phyloP scores from a whole-genome alignment of 2,888 invertebrate species.

The Cetonia aurata region DNA sequence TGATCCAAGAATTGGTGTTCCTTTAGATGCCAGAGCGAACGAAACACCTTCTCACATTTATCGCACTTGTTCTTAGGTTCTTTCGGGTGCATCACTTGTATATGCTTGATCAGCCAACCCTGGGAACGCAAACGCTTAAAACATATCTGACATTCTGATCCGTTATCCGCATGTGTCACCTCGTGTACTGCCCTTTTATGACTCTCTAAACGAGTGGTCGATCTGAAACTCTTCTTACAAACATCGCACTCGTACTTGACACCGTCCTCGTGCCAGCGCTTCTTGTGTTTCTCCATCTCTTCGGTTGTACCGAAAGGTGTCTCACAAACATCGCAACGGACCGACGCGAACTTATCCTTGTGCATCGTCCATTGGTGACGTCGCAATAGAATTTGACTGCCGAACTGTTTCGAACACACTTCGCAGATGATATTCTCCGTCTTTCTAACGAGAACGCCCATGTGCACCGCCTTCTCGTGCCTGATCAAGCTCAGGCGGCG shows the following conservation, averaged over 20 bases:
- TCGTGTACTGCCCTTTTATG: too few relatives aligned
- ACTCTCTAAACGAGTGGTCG: too few relatives aligned
- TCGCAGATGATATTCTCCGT: too few relatives aligned
- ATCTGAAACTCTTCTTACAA: neutral
- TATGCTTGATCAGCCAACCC: neutral
- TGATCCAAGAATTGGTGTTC: constrained; percentile 33
- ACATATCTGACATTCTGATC: neutral
- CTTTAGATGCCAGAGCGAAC: constrained; percentile 1
- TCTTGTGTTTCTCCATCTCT: neutral
- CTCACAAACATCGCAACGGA: neutral
- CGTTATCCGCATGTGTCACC: neutral
- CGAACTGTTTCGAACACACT: too few relatives aligned
- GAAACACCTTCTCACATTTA: constrained; percentile 32
- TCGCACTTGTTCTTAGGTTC: constrained; percentile 29
- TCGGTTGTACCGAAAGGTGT: neutral
- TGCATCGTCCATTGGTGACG: neutral
- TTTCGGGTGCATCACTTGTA: neutral
- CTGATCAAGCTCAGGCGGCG: too few relatives aligned
- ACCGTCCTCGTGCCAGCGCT: neutral
- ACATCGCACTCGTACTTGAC: neutral
- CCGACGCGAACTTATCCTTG: neutral
- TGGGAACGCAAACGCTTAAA: neutral
- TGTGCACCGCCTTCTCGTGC: too few relatives aligned
- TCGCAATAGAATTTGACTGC: too few relatives aligned
- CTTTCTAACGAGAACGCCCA: too few relatives aligned